Base-by-base conservation (phyloP, 1,140 invertebrate genomes). In the Pollicipes pollicipes region DNA sequence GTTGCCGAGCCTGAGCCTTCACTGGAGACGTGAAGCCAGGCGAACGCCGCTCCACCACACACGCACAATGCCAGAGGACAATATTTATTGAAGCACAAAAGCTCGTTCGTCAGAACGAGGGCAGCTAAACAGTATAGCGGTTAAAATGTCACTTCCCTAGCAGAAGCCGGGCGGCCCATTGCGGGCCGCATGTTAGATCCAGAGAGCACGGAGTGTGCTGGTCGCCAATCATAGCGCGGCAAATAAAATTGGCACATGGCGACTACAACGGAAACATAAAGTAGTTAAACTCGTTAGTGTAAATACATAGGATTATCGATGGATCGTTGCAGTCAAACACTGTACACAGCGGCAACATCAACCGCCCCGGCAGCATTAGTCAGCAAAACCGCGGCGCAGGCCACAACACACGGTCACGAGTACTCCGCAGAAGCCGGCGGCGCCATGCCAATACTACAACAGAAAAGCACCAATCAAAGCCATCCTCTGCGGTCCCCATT, bases 21-120 rank as follows among this genome's bases (percentile, higher is more conserved):
- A n/a, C n/a, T n/a, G n/a, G n/a, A n/a, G n/a, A n/a, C n/a, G n/a
- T n/a, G n/a, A n/a, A n/a, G n/a, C n/a, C n/a, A n/a, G n/a, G n/a
- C n/a, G n/a, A n/a, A n/a, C n/a, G n/a, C n/a, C n/a, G n/a, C n/a
- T n/a, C n/a, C n/a, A n/a, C n/a, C 17, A 58, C 45, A 58, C 45
- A 58, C 10, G 21, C 10, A 10, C 8, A 17, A 10, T 58, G 45
- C 21, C 45, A 24, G 45, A 58, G 45, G 45, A 58, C 45, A 24
- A 58, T 58, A 21, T 58, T 58, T 58, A 58, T 58, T 58, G 45
- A 58, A 58, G 45, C 45, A 58, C 45, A 58, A 58, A n/a, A 58
- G 45, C 45, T 58, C 45, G 45, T 58, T 21, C 45, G 13, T 21
- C 2, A 21, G 45, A 58, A 58, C 45, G 45, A 58, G 45, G 24